phyloP scores from a whole-genome alignment of 2,113 vertebrate genomes.

The Poeciliopsis turrubarensis region DNA sequence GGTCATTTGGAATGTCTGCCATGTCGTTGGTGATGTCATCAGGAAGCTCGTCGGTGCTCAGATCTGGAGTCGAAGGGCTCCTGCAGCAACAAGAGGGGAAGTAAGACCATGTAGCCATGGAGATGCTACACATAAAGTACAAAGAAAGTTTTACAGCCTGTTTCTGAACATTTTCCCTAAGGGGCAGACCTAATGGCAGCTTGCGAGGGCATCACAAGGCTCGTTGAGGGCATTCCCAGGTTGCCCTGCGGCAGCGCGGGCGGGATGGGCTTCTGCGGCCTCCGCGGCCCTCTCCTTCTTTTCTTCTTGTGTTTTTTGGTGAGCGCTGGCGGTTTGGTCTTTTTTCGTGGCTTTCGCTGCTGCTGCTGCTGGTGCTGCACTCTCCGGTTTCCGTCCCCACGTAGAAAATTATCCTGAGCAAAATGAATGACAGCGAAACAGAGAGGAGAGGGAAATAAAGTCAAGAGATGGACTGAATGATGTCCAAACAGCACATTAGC shows the following conservation, averaged over 20 bases:
- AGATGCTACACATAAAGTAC: too few relatives aligned
- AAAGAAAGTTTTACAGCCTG: too few relatives aligned
- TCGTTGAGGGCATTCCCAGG: constrained; percentile 94
- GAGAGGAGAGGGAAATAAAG: neutral
- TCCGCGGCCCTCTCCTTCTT: constrained; percentile 89
- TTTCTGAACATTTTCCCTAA: neutral
- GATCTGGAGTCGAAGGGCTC: constrained; percentile 94
- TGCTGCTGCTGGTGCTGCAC: constrained; percentile 98
- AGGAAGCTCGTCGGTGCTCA: constrained; percentile 95
- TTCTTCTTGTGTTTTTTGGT: constrained; percentile 99
- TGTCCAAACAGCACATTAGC: too few relatives aligned
- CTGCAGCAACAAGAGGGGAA: constrained; percentile 62
- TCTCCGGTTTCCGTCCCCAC: constrained; percentile 93
- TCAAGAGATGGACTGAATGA: neutral
- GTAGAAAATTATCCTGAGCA: constrained; percentile 94
- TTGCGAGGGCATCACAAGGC: constrained; percentile 89
- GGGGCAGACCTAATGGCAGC: constrained; percentile 88
- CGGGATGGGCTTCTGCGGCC: constrained; percentile 98
- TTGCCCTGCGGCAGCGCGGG: constrained; percentile 97
- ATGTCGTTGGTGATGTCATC: constrained; percentile 99
- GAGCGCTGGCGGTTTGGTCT: constrained; percentile 98
- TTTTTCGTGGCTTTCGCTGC: constrained; percentile 98
- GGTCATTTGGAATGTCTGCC: constrained; percentile 98
- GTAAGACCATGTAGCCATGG: neutral
- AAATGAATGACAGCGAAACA: neutral